These are phyloP conservation scores for Tillus elongatus DNA, from an alignment of 2,888 invertebrate genomes.

Conservation along the genomic window DNA sequence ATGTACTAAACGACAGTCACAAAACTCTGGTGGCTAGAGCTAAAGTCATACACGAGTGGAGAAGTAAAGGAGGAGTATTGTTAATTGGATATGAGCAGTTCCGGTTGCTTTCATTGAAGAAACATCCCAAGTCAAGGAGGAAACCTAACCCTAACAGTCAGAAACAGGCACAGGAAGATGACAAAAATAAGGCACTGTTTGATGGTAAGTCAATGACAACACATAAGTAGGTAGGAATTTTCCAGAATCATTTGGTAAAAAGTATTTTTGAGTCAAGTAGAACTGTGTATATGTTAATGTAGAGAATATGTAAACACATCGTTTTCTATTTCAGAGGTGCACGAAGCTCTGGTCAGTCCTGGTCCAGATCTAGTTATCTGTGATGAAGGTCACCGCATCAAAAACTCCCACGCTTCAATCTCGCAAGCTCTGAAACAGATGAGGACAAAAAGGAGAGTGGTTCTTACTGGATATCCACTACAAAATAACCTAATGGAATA, in stretches of 20 bases:
- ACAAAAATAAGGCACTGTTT: slow-evolving; percentile 61
- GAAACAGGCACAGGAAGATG: slow-evolving; percentile 49
- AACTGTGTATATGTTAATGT: too few relatives aligned
- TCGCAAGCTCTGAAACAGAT: slow-evolving; percentile 92
- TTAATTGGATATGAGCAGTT: slow-evolving; percentile 97
- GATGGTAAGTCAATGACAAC: slow-evolving; percentile 48
- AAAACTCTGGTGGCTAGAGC: slow-evolving; percentile 84
- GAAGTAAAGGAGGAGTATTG: slow-evolving; percentile 79
- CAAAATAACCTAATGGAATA: slow-evolving; percentile 96
- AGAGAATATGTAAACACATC: too few relatives aligned
- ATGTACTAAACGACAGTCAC: slow-evolving; percentile 86
- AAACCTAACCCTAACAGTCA: too few relatives aligned
- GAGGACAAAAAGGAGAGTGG: slow-evolving; percentile 85
- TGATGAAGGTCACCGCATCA: slow-evolving; percentile 95
- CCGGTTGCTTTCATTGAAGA: slow-evolving; percentile 75
- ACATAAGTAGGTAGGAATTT: slow-evolving; percentile 1
- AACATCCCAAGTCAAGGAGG: slow-evolving; percentile 56
- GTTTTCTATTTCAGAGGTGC: slow-evolving; percentile 56
- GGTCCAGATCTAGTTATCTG: slow-evolving; percentile 93
- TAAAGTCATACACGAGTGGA: slow-evolving; percentile 82
- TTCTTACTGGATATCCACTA: slow-evolving; percentile 94
- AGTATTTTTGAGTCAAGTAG: too few relatives aligned
- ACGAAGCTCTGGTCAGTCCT: slow-evolving; percentile 75
- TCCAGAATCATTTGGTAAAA: too few relatives aligned
- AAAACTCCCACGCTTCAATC: slow-evolving; percentile 95